Conservation (phyloP, 2,113 vertebrate genomes). For the Zapus hudsonius region DNA sequence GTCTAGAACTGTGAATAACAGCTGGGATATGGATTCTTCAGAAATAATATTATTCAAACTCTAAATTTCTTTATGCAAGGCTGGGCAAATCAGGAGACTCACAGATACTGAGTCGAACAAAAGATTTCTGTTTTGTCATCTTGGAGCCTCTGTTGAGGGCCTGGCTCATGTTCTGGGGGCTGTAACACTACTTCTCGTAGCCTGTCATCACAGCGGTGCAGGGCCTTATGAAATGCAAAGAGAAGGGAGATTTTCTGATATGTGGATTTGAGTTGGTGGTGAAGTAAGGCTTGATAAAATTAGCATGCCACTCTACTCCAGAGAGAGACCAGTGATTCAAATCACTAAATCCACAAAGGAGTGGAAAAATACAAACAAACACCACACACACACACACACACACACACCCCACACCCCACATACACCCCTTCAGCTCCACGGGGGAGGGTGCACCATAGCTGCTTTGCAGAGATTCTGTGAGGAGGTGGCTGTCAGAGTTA, state of each 20-base stretch:
- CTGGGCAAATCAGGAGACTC: background rate
- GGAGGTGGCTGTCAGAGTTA: background rate
- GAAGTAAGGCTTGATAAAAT: background rate
- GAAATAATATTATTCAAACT: conserved; percentile 8
- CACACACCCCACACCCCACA: too few species aligned
- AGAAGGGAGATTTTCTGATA: background rate
- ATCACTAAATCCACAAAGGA: background rate
- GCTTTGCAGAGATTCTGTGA: background rate
- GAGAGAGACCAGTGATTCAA: background rate
- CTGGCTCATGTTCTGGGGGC: background rate
- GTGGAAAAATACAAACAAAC: background rate
- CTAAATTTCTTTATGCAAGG: background rate
- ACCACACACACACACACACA: too few species aligned
- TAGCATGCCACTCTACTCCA: background rate
- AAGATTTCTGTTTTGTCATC: background rate
- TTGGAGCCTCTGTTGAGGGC: background rate
- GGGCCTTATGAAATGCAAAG: background rate
- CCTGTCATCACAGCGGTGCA: background rate
- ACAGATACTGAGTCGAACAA: background rate
- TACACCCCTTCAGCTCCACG: background rate
- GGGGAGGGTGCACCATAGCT: background rate
- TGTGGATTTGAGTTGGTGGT: background rate
- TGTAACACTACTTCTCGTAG: background rate
- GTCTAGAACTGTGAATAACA: background rate
- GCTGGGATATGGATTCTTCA: background rate